Conservation (phyloP, 2,888 invertebrate species). For the Trichopria drosophilae region DNA sequence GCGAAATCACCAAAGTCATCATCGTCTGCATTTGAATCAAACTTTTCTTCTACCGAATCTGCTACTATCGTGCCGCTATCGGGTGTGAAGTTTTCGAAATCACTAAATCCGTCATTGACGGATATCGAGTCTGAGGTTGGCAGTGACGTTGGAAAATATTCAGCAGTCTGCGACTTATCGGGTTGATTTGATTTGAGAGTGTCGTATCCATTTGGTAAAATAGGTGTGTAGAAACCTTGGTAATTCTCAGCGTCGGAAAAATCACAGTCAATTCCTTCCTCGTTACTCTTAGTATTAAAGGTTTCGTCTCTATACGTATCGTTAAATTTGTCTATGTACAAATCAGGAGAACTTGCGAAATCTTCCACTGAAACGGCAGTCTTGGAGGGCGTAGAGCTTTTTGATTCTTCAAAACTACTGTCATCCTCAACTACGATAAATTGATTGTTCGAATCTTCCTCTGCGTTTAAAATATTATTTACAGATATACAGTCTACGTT, state of each 20-base stretch:
- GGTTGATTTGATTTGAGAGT: conserved; percentile 23
- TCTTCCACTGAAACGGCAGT: conserved; percentile 19
- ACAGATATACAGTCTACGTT: conserved; percentile 35
- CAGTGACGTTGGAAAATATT: conserved; percentile 29
- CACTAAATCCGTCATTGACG: conserved; percentile 15
- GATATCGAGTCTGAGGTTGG: conserved; percentile 21
- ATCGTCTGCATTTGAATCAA: conserved; percentile 35
- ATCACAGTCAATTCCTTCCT: conserved; percentile 31
- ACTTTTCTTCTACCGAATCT: conserved; percentile 5
- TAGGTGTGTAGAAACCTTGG: conserved; percentile 17
- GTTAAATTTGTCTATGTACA: not conserved
- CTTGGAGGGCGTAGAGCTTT: conserved; percentile 23
- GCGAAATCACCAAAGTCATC: conserved; percentile 60
- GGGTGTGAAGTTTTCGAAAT: conserved; percentile 13
- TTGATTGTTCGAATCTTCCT: conserved; percentile 15
- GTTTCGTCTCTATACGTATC: not conserved
- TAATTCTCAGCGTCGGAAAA: conserved; percentile 60
- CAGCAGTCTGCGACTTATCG: conserved; percentile 23
- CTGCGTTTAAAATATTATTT: conserved; percentile 29
- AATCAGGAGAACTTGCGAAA: conserved; percentile 13
- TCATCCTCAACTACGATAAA: conserved; percentile 12
- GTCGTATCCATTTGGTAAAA: conserved; percentile 22
- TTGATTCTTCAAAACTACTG: conserved; percentile 27
- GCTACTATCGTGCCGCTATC: conserved; percentile 11
- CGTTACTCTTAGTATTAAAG: not conserved